Base-by-base conservation (phyloP, 2,113 vertebrate species). In the Phalacrocorax brasilianus region DNA sequence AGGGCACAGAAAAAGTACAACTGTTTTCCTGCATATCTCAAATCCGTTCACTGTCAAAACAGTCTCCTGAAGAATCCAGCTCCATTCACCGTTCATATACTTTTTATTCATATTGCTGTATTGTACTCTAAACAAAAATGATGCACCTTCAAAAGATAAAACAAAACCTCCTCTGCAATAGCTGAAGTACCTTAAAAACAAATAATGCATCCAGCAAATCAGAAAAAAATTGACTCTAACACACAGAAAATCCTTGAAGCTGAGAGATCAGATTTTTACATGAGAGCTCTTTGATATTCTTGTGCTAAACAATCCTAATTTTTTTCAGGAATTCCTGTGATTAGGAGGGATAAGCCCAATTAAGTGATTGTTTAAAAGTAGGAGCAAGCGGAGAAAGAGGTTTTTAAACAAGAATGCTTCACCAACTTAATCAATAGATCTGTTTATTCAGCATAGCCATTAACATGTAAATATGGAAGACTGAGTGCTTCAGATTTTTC, bases 361-460 rank as follows among this genome's bases (percentile, higher is more conserved):
- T 85, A 88, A 30, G 49, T 22, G 65, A 91, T 47, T 83, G 53
- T 88, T 71, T 32, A 80, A 45, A 96, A 85, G 73, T 0, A 73
- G 32, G 9, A 88, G 21, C 20, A 83, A 89, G 71, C 50, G 13
- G 94, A 95, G 53, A 93, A 82, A 58, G 45, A 15, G 24, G 8
- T 32, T 94, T 91, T 70, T 88, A 79, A 95, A 91, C 27, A 73
- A 38, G 52, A 91, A 88, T 50, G 40, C 45, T 85, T 83, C 28
- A 89, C 93, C 30, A 79, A 58, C 42, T 88, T 85, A 61, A 93
- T 88, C 82, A 88, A 88, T 66, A 70, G 32, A 94, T 77, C 67
- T 77, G 49, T 86, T 93, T 91, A 77, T 88, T 95, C 88, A 95
- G 93, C 91, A 94, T 5, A 93, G 59, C 50, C 78, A 79, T 93